Base-by-base conservation (phyloP, 2,113 vertebrate genomes). In the Grus americana region DNA sequence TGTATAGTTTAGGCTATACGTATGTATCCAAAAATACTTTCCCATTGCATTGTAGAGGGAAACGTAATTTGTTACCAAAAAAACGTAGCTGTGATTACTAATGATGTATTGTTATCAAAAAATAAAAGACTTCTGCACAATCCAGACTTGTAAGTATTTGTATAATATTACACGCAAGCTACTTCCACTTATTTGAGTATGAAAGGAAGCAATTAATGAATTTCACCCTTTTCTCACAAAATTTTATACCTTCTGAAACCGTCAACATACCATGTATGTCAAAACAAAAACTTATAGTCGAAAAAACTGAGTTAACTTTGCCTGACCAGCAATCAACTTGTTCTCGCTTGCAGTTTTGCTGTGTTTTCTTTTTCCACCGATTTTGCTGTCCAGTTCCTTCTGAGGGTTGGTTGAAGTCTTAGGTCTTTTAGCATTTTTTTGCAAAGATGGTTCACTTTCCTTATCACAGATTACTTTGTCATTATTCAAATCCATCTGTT, bases 271-370 rank as follows among this genome's bases (percentile, higher is more conserved):
- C 6, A 23, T 1, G 3, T 34, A 80, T 11, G 40, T 32, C 52
- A 95, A 74, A 96, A 61, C 38, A 84, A 85, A 89, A 75, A 38
- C 50, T 98, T 97, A 99, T 1, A 99, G 58, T 76, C 98, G 97
- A 97, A 99, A 99, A 97, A 99, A 99, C 57, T 97, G 97, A 75
- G 99, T 99, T 47, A 99, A 94, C 90, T 98, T 99, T 70, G 98
- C 94, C 94, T 99, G 99, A 79, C 99, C 99, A 52, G 97, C 92
- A 74, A 99, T 99, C 92, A 99, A 89, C 86, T 98, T 99, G 95
- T 97, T 97, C 94, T 98, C 99, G 55, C 95, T 70, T 67, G 88
- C 5, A 66, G 92, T 75, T 96, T 97, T 99, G 79, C 34, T 88
- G 61, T 72, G 95, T 96, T 98, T 99, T 79, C 74, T 92, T 44